Percentiles rank a stretch among this genome's conserved stretches.
These are phyloP conservation scores for Pelobates fuscus DNA, from an alignment of 2,113 vertebrate genomes.

Conservation along the genomic window DNA sequence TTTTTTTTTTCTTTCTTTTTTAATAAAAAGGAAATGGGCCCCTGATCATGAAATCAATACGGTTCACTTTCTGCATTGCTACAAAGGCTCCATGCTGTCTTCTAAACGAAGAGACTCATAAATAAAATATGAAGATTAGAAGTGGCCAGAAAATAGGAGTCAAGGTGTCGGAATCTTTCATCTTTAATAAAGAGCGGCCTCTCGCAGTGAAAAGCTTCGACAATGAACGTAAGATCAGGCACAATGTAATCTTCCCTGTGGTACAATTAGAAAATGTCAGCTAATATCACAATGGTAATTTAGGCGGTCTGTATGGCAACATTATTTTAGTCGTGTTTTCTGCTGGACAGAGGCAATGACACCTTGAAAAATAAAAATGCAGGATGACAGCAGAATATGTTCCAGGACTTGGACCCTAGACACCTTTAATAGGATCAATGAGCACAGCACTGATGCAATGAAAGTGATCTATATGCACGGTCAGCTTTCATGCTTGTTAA, in stretches of 20 bases:
- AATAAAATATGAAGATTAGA: slow-evolving; percentile 44
- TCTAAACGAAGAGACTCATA: slow-evolving; percentile 19
- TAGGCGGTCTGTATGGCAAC: not conserved
- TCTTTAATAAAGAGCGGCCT: slow-evolving; percentile 11
- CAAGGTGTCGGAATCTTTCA: slow-evolving; percentile 8
- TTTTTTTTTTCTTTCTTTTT: too few species aligned
- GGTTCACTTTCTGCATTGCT: slow-evolving; percentile 35
- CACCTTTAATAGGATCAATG: not conserved
- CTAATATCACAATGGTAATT: slow-evolving; percentile 16
- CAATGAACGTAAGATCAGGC: not conserved
- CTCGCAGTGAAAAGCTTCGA: slow-evolving; percentile 7
- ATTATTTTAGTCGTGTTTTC: not conserved
- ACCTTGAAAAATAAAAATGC: not conserved
- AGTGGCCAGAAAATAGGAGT: slow-evolving; percentile 18
- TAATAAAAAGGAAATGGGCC: too few species aligned
- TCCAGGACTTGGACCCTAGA: not conserved
- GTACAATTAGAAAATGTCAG: slow-evolving; percentile 39
- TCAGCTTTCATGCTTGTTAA: too few species aligned
- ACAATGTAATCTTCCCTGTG: slow-evolving; percentile 16
- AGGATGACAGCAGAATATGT: not conserved
- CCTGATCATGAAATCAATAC: slow-evolving; percentile 23
- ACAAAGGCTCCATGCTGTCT: slow-evolving; percentile 19
- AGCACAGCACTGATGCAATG: not conserved
- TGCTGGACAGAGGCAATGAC: not conserved
- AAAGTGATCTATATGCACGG: too few species aligned